phyloP scores from a whole-genome alignment of 2,113 vertebrate genomes.

The Prietella phreatophila region DNA sequence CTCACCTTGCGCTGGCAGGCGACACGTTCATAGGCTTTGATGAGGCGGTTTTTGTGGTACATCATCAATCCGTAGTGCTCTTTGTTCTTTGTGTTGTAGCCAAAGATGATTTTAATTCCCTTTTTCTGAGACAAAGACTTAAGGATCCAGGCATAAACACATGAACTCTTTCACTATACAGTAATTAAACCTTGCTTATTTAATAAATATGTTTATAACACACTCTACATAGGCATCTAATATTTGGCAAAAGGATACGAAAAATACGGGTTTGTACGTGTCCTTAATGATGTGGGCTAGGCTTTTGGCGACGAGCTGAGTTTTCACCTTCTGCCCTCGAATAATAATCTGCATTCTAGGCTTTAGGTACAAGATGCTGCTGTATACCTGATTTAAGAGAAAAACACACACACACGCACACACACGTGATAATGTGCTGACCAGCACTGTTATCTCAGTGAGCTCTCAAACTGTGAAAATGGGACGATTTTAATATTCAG shows the following conservation, averaged over 20 bases:
- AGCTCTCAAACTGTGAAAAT: background rate
- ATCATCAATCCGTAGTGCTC: slow-evolving; percentile 97
- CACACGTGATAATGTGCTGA: background rate
- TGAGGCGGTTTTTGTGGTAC: slow-evolving; percentile 78
- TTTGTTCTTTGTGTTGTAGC: slow-evolving; percentile 94
- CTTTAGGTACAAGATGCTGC: slow-evolving; percentile 94
- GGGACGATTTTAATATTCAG: background rate
- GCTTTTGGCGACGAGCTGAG: slow-evolving; percentile 90
- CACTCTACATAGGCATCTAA: background rate
- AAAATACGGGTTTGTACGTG: slow-evolving; percentile 82
- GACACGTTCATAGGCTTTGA: slow-evolving; percentile 89
- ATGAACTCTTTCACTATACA: background rate
- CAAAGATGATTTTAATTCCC: slow-evolving; percentile 86
- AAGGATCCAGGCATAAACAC: slow-evolving; percentile 45
- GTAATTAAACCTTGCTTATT: background rate
- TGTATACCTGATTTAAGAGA: slow-evolving; percentile 79
- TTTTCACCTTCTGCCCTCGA: slow-evolving; percentile 88
- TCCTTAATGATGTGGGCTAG: slow-evolving; percentile 82
- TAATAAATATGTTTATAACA: background rate
- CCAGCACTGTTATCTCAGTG: background rate
- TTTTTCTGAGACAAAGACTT: slow-evolving; percentile 60
- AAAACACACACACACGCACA: slow-evolving; percentile 18
- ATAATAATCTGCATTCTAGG: slow-evolving; percentile 93
- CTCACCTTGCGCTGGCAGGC: slow-evolving; percentile 88
- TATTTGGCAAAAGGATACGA: slow-evolving; percentile 78